Evolutionary conservation across 2,113 vertebrate genomes (phyloP).

Genomic region (Podarcis muralis): DNA sequence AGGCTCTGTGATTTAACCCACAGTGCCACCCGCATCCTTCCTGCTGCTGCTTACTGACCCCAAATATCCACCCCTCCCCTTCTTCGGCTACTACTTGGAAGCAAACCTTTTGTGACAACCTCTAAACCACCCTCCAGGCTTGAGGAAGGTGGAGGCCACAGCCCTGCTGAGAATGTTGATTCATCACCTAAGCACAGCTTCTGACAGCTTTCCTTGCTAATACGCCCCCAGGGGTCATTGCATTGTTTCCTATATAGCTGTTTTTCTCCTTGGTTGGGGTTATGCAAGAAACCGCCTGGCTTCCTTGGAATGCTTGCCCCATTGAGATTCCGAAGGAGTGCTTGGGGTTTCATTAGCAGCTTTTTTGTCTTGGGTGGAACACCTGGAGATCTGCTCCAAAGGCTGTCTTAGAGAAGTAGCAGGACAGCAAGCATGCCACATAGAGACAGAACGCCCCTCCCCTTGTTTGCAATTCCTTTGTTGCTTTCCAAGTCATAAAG

Average conservation of each 20-base stretch:
- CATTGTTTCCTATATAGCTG: slow-evolving; percentile 7
- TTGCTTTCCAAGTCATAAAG: background rate
- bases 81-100: background rate
- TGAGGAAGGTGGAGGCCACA: background rate
- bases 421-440: background rate
- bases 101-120: background rate
- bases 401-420: background rate
- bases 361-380: background rate
- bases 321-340: background rate
- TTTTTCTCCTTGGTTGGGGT: background rate
- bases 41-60: background rate
- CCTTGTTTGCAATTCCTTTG: too few species aligned
- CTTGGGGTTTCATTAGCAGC: background rate
- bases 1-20: too few species aligned
- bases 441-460: background rate
- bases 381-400: background rate
- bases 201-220: slow-evolving; percentile 17
- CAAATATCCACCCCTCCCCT: background rate
- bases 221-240: background rate
- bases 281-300: background rate
- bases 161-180: background rate
- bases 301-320: background rate
- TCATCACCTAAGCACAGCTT: background rate
- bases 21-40: too few species aligned
- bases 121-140: background rate